Conservation (phyloP, 2,888 invertebrate species). For the Epicampocera succincta region DNA sequence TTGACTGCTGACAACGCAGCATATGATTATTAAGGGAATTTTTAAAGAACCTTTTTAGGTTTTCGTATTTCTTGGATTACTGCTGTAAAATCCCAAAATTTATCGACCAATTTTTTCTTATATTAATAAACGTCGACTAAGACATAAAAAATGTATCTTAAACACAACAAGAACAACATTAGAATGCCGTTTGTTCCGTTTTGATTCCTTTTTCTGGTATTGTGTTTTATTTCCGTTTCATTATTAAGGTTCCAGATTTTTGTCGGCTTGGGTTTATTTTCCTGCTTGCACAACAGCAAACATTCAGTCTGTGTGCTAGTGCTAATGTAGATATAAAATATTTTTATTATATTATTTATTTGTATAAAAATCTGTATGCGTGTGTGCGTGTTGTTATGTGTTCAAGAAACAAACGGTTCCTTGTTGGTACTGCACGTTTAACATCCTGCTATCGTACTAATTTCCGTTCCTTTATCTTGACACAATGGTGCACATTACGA, state of each 20-base stretch:
- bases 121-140: background rate
- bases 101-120: background rate
- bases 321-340: constrained; percentile 59
- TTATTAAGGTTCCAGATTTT: constrained; percentile 74
- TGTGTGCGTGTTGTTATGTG: constrained; percentile 31
- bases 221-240: constrained; percentile 80
- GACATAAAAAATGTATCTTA: background rate
- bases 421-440: constrained; percentile 69
- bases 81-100: background rate
- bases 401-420: constrained; percentile 62
- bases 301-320: background rate
- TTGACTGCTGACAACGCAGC: constrained; percentile 39
- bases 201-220: constrained; percentile 68
- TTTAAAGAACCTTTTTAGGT: background rate
- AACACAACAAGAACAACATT: constrained; percentile 41
- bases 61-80: background rate
- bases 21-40: constrained; percentile 24
- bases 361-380: background rate
- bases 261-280: constrained; percentile 40
- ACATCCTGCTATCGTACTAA: constrained; percentile 81
- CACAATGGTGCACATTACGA: constrained; percentile 81
- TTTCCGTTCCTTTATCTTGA: constrained; percentile 81
- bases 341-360: constrained; percentile 61
- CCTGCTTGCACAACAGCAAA: constrained; percentile 3
- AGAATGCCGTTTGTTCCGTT: constrained; percentile 41